Evolutionary conservation across 2,113 vertebrate genomes (phyloP), one percentile per base, ranked within the genome.

Genomic region (Larimichthys polyactis): DNA sequence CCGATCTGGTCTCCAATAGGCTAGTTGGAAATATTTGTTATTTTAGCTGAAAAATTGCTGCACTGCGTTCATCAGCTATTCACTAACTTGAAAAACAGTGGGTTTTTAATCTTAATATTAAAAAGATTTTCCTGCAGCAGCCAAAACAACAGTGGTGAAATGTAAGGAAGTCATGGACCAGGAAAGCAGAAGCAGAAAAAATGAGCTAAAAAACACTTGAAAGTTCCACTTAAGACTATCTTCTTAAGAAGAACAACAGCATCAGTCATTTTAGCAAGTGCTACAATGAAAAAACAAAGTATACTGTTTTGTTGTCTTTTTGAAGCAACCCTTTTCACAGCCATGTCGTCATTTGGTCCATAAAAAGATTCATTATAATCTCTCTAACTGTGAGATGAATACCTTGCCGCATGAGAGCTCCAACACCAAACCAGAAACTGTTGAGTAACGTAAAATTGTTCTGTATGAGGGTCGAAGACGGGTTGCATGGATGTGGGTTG

Each of bases 371-470:
- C 1, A 55, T 44, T 4, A 5, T 12, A 22, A 62, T 20, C 6
- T 0, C n/a, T 64, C 12, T 48, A 44, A 58, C 69, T 89, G 94
- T 91, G 82, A 93, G 94, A 93, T 83, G 70, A 90, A 94, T 97
- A 99, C 98, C 98, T 98, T 99, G 98, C 87, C 98, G 96, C 98
- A 99, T 98, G 92, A 99, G 98, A 90, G 98, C 98, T 95, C 97
- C 98, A 90, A 99, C 96, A 90, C 97, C 98, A 94, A 99, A 99
- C 98, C 98, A 99, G 96, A 99, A 98, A 94, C 98, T 99, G 94
- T 99, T 99, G 88, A 99, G 96, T 86, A 99, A 95, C 88, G 98
- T 99, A 96, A 99, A 99, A 95, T 98, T 99, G 96, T 99, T 99
- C 95, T 99, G 97, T 94, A 99, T 96, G 81, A 99, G 96, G 63